phyloP scores from a whole-genome alignment of 2,797 vertebrate genomes.

The Microtus agrestis region DNA sequence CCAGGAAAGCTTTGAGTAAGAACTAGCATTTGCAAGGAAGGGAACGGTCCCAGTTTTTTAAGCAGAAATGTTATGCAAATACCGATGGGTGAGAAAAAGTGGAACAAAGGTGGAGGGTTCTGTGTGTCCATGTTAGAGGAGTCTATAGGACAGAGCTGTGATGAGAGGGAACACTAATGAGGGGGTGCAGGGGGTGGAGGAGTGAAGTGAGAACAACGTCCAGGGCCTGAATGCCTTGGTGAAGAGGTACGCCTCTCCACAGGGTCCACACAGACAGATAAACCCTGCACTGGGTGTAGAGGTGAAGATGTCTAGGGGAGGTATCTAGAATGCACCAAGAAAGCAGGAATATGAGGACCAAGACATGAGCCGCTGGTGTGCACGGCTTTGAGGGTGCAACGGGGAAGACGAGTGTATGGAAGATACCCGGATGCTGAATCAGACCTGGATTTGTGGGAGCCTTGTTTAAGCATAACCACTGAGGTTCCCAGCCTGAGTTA shows the following conservation, averaged over 20 bases:
- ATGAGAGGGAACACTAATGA: not conserved
- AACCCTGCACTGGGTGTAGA: not conserved
- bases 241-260: not conserved
- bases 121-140: not conserved
- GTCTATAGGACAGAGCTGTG: not conserved
- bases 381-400: not conserved
- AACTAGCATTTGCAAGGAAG: not conserved
- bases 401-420: not conserved
- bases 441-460: not conserved
- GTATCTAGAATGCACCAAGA: not conserved
- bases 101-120: not conserved
- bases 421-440: not conserved
- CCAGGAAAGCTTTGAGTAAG: conserved; percentile 25
- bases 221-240: not conserved
- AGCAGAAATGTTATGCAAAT: not conserved
- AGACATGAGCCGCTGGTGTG: not conserved
- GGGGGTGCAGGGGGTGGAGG: not conserved
- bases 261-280: not conserved
- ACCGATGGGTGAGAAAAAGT: not conserved
- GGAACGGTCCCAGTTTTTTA: not conserved
- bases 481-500: conserved; percentile 5
- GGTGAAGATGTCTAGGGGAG: not conserved
- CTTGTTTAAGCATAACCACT: not conserved
- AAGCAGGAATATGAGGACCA: not conserved
- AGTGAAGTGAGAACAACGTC: too few relatives aligned